Evolutionary conservation across 2,888 invertebrate genomes (phyloP).

Genomic region (Lymantria monacha): DNA sequence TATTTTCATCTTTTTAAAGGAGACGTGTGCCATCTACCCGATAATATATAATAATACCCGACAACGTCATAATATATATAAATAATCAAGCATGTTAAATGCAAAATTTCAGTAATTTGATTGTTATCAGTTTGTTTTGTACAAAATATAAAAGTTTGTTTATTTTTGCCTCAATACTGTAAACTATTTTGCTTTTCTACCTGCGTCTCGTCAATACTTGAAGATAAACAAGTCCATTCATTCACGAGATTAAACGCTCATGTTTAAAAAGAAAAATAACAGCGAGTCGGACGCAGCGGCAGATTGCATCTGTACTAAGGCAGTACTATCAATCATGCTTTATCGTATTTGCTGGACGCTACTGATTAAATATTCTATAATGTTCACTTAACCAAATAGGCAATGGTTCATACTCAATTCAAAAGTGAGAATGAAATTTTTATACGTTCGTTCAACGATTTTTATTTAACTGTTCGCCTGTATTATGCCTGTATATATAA

Average conservation of each 20-base stretch:
- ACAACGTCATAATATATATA: too few relatives aligned
- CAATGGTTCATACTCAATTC: slow-evolving; percentile 37
- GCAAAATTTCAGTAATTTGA: too few relatives aligned
- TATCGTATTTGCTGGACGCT: slow-evolving; percentile 74
- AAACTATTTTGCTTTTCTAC: slow-evolving; percentile 1
- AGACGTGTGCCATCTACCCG: too few relatives aligned
- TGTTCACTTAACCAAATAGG: slow-evolving; percentile 66
- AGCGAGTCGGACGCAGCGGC: slow-evolving; percentile 31
- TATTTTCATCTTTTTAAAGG: too few relatives aligned
- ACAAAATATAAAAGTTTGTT: too few relatives aligned
- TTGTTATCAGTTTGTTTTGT: too few relatives aligned
- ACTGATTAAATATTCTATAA: slow-evolving; percentile 72
- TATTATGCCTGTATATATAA: too few relatives aligned
- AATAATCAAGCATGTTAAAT: too few relatives aligned
- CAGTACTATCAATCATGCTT: slow-evolving; percentile 74
- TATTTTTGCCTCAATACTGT: background rate
- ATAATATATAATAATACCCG: too few relatives aligned
- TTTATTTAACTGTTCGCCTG: too few relatives aligned
- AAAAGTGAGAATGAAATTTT: too few relatives aligned
- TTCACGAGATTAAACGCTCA: slow-evolving; percentile 36
- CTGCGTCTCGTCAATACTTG: slow-evolving; percentile 24
- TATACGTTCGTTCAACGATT: too few relatives aligned
- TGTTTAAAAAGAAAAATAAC: slow-evolving; percentile 40
- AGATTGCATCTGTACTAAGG: slow-evolving; percentile 55
- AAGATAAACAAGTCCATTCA: slow-evolving; percentile 38